Evolutionary conservation across 2,888 invertebrate genomes (phyloP), one percentile per base, ranked within the genome.

Genomic region (Busseola fusca): DNA sequence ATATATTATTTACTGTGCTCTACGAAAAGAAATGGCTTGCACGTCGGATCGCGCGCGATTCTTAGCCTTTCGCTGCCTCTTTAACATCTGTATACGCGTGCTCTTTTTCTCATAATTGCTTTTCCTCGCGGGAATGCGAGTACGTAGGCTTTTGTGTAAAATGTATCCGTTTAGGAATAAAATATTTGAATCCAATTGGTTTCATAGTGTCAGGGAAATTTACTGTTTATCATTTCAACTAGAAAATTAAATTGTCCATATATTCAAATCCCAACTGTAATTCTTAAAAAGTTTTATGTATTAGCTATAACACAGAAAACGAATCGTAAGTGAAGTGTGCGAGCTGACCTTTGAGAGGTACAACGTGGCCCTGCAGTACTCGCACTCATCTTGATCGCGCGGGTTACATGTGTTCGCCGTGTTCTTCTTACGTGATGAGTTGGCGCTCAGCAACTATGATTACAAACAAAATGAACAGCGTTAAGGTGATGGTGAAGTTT

Each of bases 301-400:
- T 25, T 42, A 14, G 7, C 5, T 30, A 21, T 30, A 45, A 45
- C 14, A n/a, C 10, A 3, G 18, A n/a, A 34, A 52, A n/a, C 18
- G n/a, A 50, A 50, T 30, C 16, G 63, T 18, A 50, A 6, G 27
- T 2, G 42, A 54, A 25, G 14, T 52, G 40, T 58, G 14, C 27
- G 42, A n/a, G 18, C 93, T 92, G 91, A 98, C 98, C 97, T 98
- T 96, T 3, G 98, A 98, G 77, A 98, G 96, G 90, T 97, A 98
- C 50, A 99, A 96, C 90, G 98, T 98, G 72, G 97, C 97, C 76
- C 98, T 97, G 88, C 98, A 98, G 66, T 97, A 96, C 88, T 98
- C 98, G 91, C 99, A 99, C 90, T 98, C 98, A 81, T 97, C 97
- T 4, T 87, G 87, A 0, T 88, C 88, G 0, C 87, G 82, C 0